A percentile compares a stretch with the other conserved stretches of the same genome.
Conservation (phyloP, 2,797 vertebrate species). For the Gastrophryne carolinensis region DNA sequence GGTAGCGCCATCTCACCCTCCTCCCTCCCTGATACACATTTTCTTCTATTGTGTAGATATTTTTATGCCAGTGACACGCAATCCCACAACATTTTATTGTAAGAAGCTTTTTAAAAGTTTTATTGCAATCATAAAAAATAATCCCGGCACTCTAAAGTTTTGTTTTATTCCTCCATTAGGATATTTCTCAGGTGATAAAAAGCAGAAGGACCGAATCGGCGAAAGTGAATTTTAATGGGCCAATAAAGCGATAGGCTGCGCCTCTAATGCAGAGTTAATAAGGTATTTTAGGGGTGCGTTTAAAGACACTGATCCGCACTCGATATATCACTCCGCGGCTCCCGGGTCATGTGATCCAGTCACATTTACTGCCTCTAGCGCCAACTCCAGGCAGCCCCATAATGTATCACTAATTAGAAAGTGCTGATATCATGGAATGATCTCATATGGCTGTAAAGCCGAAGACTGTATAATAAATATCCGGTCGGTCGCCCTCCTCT, state of each 20-base stretch:
- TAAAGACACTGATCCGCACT: constrained; percentile 10
- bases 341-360: constrained; percentile 2
- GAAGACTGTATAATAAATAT: background rate
- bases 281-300: constrained; percentile 47
- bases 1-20: background rate
- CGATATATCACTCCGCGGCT: constrained; percentile 9
- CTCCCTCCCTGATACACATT: background rate
- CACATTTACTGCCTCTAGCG: background rate
- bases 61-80: constrained; percentile 17
- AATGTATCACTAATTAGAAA: background rate
- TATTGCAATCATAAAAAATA: constrained; percentile 51
- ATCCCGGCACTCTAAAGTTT: constrained; percentile 43
- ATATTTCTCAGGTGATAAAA: constrained; percentile 53
- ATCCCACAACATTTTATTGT: constrained; percentile 41
- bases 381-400: background rate
- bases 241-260: constrained; percentile 42
- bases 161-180: constrained; percentile 53
- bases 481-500: background rate
- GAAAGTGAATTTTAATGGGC: constrained; percentile 51
- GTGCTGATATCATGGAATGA: background rate
- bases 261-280: constrained; percentile 49
- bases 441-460: background rate
- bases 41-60: constrained; percentile 16
- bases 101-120: constrained; percentile 35
- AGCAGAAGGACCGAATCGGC: constrained; percentile 42